A percentile compares a stretch with the other conserved stretches of the same genome.
These are phyloP conservation scores for Drosophila elegans DNA, from an alignment of 1,140 invertebrate genomes.

Conservation along the genomic window DNA sequence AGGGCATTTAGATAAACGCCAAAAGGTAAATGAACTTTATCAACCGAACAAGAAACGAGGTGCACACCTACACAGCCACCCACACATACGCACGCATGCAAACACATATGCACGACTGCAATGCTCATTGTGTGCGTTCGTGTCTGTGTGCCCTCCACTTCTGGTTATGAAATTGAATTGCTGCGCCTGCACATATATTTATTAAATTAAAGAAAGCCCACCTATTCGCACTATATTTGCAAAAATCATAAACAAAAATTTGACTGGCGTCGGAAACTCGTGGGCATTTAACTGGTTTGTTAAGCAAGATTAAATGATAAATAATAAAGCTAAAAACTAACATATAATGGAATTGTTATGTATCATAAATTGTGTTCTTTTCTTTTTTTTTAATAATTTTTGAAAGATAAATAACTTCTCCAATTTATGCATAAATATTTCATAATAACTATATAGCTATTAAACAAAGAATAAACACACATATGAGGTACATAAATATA, in stretches of 20 bases:
- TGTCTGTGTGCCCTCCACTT: conserved; percentile 28
- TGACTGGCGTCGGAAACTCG: too few relatives aligned
- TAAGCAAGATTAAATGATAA: too few relatives aligned
- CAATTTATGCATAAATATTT: too few relatives aligned
- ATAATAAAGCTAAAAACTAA: too few relatives aligned
- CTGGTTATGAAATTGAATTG: conserved; percentile 51
- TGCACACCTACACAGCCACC: conserved; percentile 14
- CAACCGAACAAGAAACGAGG: conserved; percentile 65
- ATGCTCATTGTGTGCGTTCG: conserved; percentile 19
- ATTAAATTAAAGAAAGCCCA: conserved; percentile 26
- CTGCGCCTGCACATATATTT: conserved; percentile 27
- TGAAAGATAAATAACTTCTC: too few relatives aligned
- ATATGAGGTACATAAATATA: too few relatives aligned
- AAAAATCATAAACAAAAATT: not conserved
- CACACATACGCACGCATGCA: not conserved
- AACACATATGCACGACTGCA: conserved; percentile 19
- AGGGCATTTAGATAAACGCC: conserved; percentile 72
- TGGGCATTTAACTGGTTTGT: too few relatives aligned
- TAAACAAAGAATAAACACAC: too few relatives aligned
- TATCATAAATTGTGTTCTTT: too few relatives aligned
- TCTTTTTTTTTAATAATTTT: too few relatives aligned
- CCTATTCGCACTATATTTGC: conserved; percentile 3
- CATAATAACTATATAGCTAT: too few relatives aligned
- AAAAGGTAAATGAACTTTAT: conserved; percentile 83
- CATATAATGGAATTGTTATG: too few relatives aligned